phyloP scores from a whole-genome alignment of 2,113 vertebrate species.

The Copsychus sechellarum region DNA sequence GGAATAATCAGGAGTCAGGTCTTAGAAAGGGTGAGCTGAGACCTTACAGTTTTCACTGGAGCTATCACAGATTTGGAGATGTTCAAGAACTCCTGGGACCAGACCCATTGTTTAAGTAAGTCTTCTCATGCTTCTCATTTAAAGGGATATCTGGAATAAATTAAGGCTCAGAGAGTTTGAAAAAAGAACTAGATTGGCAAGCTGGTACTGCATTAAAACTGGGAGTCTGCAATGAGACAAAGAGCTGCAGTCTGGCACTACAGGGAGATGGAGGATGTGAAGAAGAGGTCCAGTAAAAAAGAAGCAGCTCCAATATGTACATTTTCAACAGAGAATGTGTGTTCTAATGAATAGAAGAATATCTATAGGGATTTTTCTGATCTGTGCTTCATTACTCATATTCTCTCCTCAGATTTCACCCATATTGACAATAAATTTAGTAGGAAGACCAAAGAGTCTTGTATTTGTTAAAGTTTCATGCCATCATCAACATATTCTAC shows the following conservation, averaged over 20 bases:
- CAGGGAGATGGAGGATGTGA: conserved; percentile 22
- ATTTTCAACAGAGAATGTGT: conserved; percentile 43
- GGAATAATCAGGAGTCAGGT: neutral
- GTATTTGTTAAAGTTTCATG: conserved; percentile 50
- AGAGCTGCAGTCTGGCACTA: conserved; percentile 10
- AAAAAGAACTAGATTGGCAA: neutral
- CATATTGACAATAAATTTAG: conserved; percentile 45
- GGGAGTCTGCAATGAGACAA: neutral
- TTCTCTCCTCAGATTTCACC: conserved; percentile 59
- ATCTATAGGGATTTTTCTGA: conserved; percentile 61
- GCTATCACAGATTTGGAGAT: neutral
- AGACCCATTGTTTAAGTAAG: neutral
- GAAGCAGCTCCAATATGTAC: conserved; percentile 25
- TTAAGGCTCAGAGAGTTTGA: neutral
- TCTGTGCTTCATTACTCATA: conserved; percentile 62
- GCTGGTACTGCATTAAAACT: conserved; percentile 6
- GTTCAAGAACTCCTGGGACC: neutral
- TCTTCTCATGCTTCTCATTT: conserved; percentile 30
- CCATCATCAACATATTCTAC: conserved; percentile 24
- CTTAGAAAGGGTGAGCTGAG: neutral
- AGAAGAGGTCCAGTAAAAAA: conserved; percentile 28
- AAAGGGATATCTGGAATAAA: conserved; percentile 43
- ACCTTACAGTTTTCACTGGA: neutral
- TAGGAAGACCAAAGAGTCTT: neutral
- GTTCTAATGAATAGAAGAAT: conserved; percentile 50